Percentiles rank a stretch among this genome's conserved stretches.
phyloP scores from a whole-genome alignment of 2,797 vertebrate genomes.

The Acrossocheilus wenchowensis region DNA sequence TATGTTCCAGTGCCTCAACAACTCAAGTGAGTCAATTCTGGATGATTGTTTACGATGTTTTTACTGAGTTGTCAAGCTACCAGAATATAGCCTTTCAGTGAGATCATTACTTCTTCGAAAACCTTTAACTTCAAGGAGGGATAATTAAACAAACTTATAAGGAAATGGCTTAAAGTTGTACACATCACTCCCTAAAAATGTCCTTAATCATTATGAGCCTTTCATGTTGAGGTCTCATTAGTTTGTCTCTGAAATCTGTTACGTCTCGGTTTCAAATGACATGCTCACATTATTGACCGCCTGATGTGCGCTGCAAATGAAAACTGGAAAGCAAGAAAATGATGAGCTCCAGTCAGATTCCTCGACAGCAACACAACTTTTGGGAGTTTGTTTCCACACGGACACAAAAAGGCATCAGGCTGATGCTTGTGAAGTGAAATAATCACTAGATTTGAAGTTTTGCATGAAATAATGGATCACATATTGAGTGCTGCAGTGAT shows the following conservation, averaged over 20 bases:
- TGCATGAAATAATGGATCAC: neutral
- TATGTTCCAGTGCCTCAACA: slow-evolving; percentile 12
- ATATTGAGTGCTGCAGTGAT: neutral
- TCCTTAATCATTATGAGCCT: neutral
- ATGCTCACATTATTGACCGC: neutral
- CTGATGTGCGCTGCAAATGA: neutral
- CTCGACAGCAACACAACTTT: neutral
- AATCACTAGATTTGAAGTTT: neutral
- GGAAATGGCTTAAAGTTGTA: neutral
- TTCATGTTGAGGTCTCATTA: slow-evolving; percentile 23
- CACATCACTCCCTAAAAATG: slow-evolving; percentile 1
- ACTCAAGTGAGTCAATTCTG: neutral
- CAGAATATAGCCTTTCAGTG: neutral
- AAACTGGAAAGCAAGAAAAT: slow-evolving; percentile 9
- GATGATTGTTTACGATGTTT: slow-evolving; percentile 2
- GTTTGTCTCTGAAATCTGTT: slow-evolving; percentile 14
- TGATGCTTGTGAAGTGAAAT: neutral
- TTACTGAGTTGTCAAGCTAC: neutral
- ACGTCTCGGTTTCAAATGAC: neutral
- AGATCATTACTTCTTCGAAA: slow-evolving; percentile 14
- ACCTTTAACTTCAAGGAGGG: neutral
- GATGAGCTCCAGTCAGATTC: neutral
- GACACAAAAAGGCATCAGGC: neutral
- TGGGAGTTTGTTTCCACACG: neutral
- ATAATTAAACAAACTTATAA: slow-evolving; percentile 18